Conservation (phyloP, 1,140 invertebrate genomes). For the Bradynema listronoti region DNA sequence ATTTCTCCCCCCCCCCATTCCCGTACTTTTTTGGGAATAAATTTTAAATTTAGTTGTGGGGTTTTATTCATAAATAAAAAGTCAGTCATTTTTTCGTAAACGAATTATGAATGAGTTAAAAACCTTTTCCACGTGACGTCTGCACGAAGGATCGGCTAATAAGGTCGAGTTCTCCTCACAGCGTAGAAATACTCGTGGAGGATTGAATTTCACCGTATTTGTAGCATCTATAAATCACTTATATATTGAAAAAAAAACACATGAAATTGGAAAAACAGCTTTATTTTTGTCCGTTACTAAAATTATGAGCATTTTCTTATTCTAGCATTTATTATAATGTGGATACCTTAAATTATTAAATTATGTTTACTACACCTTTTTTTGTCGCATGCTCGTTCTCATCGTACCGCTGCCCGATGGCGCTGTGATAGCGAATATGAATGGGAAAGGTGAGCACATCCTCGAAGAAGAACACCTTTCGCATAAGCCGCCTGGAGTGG, state of each 20-base stretch:
- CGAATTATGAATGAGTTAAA: too few species aligned
- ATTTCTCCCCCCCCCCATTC: too few species aligned
- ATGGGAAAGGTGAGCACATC: slow-evolving; percentile 12
- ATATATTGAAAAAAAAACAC: too few species aligned
- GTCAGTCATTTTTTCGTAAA: too few species aligned
- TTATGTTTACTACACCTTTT: too few species aligned
- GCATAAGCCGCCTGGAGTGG: slow-evolving; percentile 8
- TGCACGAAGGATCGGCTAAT: slow-evolving; percentile 9
- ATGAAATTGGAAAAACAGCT: too few species aligned
- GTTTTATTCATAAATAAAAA: too few species aligned
- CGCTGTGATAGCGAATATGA: slow-evolving; percentile 10
- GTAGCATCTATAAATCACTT: neutral
- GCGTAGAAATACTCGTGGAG: slow-evolving; percentile 5
- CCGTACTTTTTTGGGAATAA: too few species aligned
- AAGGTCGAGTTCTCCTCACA: slow-evolving; percentile 14
- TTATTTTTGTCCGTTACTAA: neutral
- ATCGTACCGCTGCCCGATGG: too few species aligned
- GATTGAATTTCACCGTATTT: slow-evolving; percentile 7
- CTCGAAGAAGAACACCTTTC: slow-evolving; percentile 17
- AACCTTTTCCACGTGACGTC: neutral
- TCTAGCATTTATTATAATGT: neutral
- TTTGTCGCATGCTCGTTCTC: too few species aligned
- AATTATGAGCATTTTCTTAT: neutral
- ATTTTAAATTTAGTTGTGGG: too few species aligned
- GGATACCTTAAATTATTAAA: slow-evolving; percentile 15